Evolutionary conservation across 2,888 invertebrate species (phyloP), one percentile per base, ranked within the genome.

Genomic region (Hemistola chrysoprasaria): DNA sequence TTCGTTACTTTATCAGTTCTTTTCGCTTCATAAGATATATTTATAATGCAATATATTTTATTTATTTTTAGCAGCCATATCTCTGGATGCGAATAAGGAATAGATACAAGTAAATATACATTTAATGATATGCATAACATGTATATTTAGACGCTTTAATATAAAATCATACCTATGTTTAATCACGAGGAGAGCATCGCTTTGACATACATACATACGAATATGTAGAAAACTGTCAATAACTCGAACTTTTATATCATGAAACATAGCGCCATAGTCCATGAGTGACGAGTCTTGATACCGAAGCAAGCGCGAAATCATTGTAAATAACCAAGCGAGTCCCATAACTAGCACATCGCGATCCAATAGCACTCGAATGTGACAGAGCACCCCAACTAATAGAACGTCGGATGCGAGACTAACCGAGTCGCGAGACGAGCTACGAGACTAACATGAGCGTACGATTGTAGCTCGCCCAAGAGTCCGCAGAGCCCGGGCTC

Each of bases 391-490:
- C 46, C 50, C 46, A 40, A 65, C 72, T 75, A 70, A 69, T 62
- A 41, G 40, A 38, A 31, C 34, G 49, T 51, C 47, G 50, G n/a
- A 42, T 26, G 47, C 47, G 56, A 58, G 29, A 61, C 60, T 63
- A 59, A 63, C 65, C 52, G 59, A 41, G 54, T 43, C 33, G 47
- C 41, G 47, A 42, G 49, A 40, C 30, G 39, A 41, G 40, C 39
- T 46, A 50, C 56, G 60, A 62, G 62, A 79, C 76, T 88, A 88
- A 90, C 87, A 71, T 76, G 67, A 68, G 71, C 75, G 83, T 88
- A 71, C 76, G 74, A 66, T 84, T 85, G 80, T 85, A 95, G 95
- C 92, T 92, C 94, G 87, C 93, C 94, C 90, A 91, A 92, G 90
- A 92, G 92, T 74, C 90, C 91, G 80, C 84, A 89, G 85, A 90